Conservation (phyloP, 2,113 vertebrate genomes). For the Myiopsitta monachus region DNA sequence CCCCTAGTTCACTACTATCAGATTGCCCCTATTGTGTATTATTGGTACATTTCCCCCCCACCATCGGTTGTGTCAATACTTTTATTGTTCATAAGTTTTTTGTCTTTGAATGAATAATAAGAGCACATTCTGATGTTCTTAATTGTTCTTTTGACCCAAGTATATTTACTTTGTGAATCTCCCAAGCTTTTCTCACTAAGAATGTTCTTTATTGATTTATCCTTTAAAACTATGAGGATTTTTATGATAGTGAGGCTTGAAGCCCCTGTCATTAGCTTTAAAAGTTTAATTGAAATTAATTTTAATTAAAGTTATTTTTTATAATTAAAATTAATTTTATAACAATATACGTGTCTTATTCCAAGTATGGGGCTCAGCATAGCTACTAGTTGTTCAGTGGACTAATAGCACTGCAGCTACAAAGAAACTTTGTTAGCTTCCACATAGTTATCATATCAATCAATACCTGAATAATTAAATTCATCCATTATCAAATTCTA, state of each 20-base stretch:
- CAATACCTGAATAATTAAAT: conserved; percentile 63
- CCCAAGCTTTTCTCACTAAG: neutral
- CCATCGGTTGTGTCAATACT: neutral
- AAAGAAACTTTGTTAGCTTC: conserved; percentile 49
- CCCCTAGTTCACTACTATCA: neutral
- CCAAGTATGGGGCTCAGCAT: neutral
- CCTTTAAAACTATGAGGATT: neutral
- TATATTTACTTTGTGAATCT: neutral
- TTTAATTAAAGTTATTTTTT: conserved; percentile 12
- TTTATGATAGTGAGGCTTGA: neutral
- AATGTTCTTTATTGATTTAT: neutral
- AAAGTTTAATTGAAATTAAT: conserved; percentile 14
- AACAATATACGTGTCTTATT: neutral
- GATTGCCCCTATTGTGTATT: neutral
- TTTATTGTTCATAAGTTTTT: neutral
- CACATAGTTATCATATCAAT: conserved; percentile 43
- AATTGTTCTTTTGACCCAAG: neutral
- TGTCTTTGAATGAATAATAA: neutral
- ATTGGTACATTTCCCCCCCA: neutral
- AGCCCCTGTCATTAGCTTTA: neutral
- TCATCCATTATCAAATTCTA: conserved; percentile 53
- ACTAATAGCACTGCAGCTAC: conserved; percentile 22
- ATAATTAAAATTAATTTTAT: conserved; percentile 32
- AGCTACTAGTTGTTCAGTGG: conserved; percentile 12
- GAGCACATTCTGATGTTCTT: neutral